Evolutionary conservation across 2,888 invertebrate genomes (phyloP).

Genomic region (Dryococelus australis): DNA sequence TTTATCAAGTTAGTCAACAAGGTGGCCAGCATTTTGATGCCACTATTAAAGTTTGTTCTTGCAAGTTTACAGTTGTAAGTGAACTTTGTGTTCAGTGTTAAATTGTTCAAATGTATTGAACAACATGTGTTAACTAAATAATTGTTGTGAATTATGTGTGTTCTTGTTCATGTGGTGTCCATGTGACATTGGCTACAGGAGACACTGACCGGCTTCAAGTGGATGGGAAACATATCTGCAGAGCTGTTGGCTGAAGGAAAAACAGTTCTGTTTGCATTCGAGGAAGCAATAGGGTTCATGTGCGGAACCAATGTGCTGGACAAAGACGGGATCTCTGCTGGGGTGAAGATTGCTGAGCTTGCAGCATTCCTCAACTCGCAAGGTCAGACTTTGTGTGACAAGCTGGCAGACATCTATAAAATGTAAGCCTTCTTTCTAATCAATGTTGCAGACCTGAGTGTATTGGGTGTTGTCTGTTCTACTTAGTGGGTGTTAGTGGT

Average conservation of each 20-base stretch:
- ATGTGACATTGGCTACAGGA: conserved; percentile 60
- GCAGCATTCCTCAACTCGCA: conserved; percentile 71
- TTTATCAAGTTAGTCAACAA: no score
- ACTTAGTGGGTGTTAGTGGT: no score
- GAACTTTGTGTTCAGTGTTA: no score
- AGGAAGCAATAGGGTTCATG: conserved; percentile 99
- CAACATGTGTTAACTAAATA: no score
- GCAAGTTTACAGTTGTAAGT: no score
- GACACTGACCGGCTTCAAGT: conserved; percentile 98
- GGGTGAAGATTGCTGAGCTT: conserved; percentile 79
- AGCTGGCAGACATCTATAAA: conserved; percentile 78
- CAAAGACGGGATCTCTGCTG: conserved; percentile 96
- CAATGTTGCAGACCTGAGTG: background rate
- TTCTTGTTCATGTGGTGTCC: no score
- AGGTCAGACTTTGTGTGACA: conserved; percentile 58
- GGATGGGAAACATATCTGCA: conserved; percentile 93
- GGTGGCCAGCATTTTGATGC: no score
- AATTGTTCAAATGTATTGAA: no score
- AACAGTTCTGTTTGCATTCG: conserved; percentile 90
- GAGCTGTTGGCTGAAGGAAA: conserved; percentile 76
- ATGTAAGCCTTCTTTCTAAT: conserved; percentile 59
- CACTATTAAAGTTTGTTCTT: no score
- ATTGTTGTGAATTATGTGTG: no score
- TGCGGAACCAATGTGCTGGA: conserved; percentile 87
- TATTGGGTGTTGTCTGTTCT: background rate